Base-by-base conservation (phyloP, 2,797 vertebrate species). In the Pseudochirops corinnae region DNA sequence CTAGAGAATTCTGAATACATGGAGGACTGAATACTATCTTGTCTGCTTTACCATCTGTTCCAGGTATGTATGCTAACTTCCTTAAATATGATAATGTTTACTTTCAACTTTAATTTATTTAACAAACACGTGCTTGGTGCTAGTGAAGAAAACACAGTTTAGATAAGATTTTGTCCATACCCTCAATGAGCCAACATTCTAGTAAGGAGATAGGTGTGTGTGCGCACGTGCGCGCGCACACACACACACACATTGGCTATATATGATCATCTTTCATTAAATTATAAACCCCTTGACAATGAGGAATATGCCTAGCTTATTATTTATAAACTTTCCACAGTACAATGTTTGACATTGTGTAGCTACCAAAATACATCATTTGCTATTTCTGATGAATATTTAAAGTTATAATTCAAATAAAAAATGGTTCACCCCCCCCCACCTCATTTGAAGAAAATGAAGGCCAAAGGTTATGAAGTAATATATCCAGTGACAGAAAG, bases 331-430 rank as follows among this genome's bases (percentile, higher is more conserved):
- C 3, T 92, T 58, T 92, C 46, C 16, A 13, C 53, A 93, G 24
- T 93, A 33, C 12, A 94, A 92, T 93, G 90, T 33, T 46, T 55
- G 9, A 33, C 90, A 95, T 93, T 4, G 13, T 57, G 10, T 2
- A 67, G 21, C 91, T 94, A 58, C 4, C 57, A 91, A 93, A 97
- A 67, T 31, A 74, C 90, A 90, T 50, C 62, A 93, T 55, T 14
- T 96, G 18, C 55, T 96, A 93, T 52, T 87, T 56, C 3, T 94
- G 13, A 95, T 93, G 93, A 94, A 91, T 60, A 96, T 0, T 91
- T 50, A 62, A 96, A 94, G 82, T 90, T 91, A 90, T 31, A 14
- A 94, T 97, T 94, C 50, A 91, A 57, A 90, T 90, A 82, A 93
- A 97, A 93, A 62, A 94, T 12, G 90, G 55, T 53, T 93, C 92